Conservation (phyloP, 2,888 invertebrate species). For the Parnassius smintheus region DNA sequence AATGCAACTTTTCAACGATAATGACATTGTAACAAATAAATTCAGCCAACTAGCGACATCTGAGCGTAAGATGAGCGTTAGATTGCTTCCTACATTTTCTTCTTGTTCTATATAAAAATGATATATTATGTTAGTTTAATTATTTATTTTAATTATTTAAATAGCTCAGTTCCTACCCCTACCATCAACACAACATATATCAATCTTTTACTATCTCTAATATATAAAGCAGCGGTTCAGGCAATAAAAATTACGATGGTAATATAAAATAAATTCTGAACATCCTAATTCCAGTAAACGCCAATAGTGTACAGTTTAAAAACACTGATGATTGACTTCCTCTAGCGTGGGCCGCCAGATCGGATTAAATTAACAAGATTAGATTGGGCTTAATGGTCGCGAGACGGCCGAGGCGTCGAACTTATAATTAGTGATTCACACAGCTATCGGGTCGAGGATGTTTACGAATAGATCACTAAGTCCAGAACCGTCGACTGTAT, state of each 20-base stretch:
- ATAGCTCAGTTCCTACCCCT: too few species aligned
- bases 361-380: conserved; percentile 63
- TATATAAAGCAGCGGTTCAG: background rate
- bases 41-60: too few species aligned
- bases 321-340: conserved; percentile 72
- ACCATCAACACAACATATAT: background rate
- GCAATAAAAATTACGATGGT: conserved; percentile 20
- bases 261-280: conserved; percentile 31
- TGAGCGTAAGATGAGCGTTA: too few species aligned
- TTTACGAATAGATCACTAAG: conserved; percentile 27
- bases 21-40: too few species aligned
- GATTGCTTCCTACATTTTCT: too few species aligned
- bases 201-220: background rate
- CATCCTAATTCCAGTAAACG: conserved; percentile 35
- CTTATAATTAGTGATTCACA: conserved; percentile 72
- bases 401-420: conserved; percentile 75
- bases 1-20: too few species aligned
- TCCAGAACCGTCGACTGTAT: conserved; percentile 23
- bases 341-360: conserved; percentile 56
- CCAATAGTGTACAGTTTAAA: conserved; percentile 37
- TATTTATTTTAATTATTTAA: too few species aligned
- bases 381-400: conserved; percentile 77
- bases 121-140: too few species aligned
- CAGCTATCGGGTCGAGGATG: conserved; percentile 6
- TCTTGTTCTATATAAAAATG: too few species aligned